These are phyloP conservation scores for Calcarius lapponicus DNA, from an alignment of 2,797 vertebrate genomes.

Conservation along the genomic window DNA sequence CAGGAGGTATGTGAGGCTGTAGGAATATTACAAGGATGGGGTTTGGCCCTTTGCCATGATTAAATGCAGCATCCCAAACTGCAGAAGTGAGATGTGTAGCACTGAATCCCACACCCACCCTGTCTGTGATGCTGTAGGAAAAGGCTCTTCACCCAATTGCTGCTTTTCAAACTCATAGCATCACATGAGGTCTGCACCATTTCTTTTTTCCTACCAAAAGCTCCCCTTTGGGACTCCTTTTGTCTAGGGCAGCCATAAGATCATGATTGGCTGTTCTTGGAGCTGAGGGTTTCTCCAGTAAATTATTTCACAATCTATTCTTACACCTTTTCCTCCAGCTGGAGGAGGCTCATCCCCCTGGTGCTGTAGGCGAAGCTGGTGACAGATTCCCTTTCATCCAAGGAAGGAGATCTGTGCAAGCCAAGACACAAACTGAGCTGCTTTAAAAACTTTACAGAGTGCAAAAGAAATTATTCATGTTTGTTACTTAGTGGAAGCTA, in stretches of 20 bases:
- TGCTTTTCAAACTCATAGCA: neutral
- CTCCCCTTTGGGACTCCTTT: neutral
- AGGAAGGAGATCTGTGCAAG: neutral
- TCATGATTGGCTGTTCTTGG: neutral
- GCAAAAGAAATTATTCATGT: constrained; percentile 42
- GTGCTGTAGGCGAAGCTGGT: neutral
- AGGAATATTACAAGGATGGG: neutral
- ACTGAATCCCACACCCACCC: neutral
- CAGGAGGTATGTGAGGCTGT: neutral
- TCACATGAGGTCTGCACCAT: neutral
- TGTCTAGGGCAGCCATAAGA: neutral
- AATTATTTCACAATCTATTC: neutral
- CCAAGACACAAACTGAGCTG: neutral
- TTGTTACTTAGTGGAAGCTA: constrained; percentile 7
- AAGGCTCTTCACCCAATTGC: neutral
- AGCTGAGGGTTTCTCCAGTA: neutral
- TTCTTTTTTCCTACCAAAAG: neutral
- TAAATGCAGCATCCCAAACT: neutral
- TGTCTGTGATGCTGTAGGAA: neutral
- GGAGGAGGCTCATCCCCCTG: neutral
- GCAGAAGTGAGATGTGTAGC: neutral
- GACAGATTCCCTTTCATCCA: neutral
- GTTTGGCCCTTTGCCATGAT: neutral
- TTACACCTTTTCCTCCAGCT: neutral
- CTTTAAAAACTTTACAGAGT: neutral